A percentile compares a stretch with the other conserved stretches of the same genome.
These are phyloP conservation scores for Elgaria multicarinata DNA, from an alignment of 2,113 vertebrate species.

Conservation along the genomic window DNA sequence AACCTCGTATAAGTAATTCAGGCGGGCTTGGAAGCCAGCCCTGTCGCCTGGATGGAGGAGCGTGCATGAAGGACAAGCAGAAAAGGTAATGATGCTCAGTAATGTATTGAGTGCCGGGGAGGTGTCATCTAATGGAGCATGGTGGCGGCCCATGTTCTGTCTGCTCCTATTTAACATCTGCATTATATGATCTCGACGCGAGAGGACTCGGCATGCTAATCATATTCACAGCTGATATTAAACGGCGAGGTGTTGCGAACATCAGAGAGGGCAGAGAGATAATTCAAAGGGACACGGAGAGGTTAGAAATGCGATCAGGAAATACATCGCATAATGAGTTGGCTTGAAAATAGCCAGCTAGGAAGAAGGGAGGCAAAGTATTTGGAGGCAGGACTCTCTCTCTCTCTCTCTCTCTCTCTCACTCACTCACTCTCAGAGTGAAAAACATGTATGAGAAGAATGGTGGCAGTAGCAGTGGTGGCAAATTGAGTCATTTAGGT, in stretches of 20 bases:
- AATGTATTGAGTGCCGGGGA: neutral
- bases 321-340: neutral
- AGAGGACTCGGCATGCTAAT: rapidly evolving
- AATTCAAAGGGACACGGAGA: neutral
- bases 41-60: neutral
- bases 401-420: neutral
- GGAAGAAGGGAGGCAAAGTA: neutral
- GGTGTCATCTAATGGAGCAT: neutral
- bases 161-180: conserved; percentile 18
- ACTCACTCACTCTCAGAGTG: neutral
- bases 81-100: neutral
- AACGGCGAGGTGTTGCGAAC: neutral
- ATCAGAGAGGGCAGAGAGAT: neutral
- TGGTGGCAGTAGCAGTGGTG: neutral
- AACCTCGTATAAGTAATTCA: neutral
- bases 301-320: neutral
- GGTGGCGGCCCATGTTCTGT: neutral
- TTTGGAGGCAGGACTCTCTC: neutral
- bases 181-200: neutral
- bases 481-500: neutral
- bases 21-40: neutral
- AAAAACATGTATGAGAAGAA: neutral
- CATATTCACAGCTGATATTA: neutral
- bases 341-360: neutral
- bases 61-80: neutral